Evolutionary conservation across 2,113 vertebrate genomes (phyloP).

Genomic region (Carassius auratus): DNA sequence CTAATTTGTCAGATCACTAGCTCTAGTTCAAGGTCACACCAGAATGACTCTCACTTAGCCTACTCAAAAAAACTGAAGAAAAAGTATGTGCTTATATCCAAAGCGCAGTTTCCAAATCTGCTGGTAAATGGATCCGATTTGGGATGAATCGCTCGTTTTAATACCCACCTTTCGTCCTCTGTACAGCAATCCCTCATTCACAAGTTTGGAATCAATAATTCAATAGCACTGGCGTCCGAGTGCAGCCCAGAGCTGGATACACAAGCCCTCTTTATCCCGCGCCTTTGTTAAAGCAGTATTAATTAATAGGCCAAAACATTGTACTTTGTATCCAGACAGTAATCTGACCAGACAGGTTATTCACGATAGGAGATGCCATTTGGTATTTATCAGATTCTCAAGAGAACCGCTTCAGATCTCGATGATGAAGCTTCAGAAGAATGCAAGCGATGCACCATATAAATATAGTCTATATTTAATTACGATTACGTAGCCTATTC

Average conservation of each 20-base stretch:
- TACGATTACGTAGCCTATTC: background rate
- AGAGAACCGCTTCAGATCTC: conserved; percentile 60
- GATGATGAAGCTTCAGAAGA: background rate
- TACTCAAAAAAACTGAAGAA: background rate
- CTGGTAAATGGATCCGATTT: background rate
- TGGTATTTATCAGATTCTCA: conserved; percentile 72
- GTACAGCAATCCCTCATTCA: conserved; percentile 59
- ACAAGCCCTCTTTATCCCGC: conserved; percentile 67
- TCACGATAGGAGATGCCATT: conserved; percentile 67
- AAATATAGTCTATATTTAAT: background rate
- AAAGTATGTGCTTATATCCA: background rate
- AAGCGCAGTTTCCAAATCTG: background rate
- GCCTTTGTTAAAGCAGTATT: conserved; percentile 70
- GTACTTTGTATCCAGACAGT: conserved; percentile 68
- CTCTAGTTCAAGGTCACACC: background rate
- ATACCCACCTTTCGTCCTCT: conserved; percentile 20
- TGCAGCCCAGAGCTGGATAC: conserved; percentile 67
- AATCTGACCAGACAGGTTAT: conserved; percentile 65
- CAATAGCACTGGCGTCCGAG: conserved; percentile 79
- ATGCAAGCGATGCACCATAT: background rate
- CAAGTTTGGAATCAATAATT: conserved; percentile 78
- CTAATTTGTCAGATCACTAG: background rate
- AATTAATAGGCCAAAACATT: conserved; percentile 78
- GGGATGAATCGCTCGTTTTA: background rate
- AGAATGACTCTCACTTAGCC: background rate